These are phyloP conservation scores for Drosophila pectinifera DNA, from an alignment of 1,140 invertebrate genomes.

Conservation along the genomic window DNA sequence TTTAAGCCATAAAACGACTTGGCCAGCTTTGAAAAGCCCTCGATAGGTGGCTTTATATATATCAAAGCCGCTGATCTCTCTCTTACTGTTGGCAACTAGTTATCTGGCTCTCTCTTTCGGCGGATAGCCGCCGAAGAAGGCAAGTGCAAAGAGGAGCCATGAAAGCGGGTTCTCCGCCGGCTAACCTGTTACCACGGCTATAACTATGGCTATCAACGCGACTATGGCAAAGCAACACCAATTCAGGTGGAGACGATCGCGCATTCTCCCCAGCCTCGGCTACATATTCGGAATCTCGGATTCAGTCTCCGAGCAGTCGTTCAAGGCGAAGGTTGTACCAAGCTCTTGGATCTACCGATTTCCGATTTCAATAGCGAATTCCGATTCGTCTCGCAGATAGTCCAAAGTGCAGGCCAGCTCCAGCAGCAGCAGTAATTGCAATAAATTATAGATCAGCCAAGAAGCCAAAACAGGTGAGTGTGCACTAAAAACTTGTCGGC, in stretches of 20 bases:
- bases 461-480: conserved; percentile 64
- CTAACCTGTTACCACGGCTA: conserved; percentile 58
- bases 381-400: conserved; percentile 35
- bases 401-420: conserved; percentile 65
- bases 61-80: conserved; percentile 5
- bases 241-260: conserved; percentile 41
- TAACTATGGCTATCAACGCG: conserved; percentile 26
- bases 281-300: conserved; percentile 19
- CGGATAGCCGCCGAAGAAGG: conserved; percentile 23
- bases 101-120: conserved; percentile 10
- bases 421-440: conserved; percentile 39
- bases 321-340: conserved; percentile 83
- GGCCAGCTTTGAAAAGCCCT: conserved; percentile 15
- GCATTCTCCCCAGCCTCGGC: conserved; percentile 56
- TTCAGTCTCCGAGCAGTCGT: conserved; percentile 74
- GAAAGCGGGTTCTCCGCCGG: conserved; percentile 59
- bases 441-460: conserved; percentile 47
- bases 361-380: conserved; percentile 9
- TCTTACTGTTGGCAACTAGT: conserved; percentile 22
- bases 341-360: conserved; percentile 26
- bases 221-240: conserved; percentile 58
- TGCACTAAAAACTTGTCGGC: conserved; percentile 14
- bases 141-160: conserved; percentile 27
- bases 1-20: conserved; percentile 6
- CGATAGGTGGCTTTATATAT: conserved; percentile 21